Evolutionary conservation across 2,888 invertebrate species (phyloP).

Genomic region (Listrodromus nycthemerus): DNA sequence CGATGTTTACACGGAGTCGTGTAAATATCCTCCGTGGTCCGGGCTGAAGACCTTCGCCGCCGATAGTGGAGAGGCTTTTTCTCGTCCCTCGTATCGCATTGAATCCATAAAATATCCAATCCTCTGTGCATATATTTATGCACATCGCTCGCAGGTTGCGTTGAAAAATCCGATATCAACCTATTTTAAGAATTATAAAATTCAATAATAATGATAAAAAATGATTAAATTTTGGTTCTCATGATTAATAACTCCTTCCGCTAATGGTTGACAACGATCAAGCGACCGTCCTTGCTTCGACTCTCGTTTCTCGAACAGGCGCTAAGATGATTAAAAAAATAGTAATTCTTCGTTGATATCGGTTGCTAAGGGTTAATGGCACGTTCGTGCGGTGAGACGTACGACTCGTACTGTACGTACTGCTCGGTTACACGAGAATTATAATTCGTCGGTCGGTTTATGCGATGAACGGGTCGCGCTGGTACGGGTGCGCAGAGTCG

Average conservation of each 20-base stretch:
- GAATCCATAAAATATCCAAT: constrained; percentile 11
- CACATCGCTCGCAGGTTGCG: too few species aligned
- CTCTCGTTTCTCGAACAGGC: constrained; percentile 45
- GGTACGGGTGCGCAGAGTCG: constrained; percentile 33
- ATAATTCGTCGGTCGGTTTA: constrained; percentile 60
- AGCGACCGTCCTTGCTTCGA: neutral
- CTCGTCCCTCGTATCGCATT: neutral
- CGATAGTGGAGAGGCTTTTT: constrained; percentile 43
- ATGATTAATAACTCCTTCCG: too few species aligned
- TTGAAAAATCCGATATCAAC: too few species aligned
- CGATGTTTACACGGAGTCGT: constrained; percentile 50
- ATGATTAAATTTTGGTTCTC: neutral
- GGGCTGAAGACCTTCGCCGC: too few species aligned
- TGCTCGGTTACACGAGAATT: constrained; percentile 42
- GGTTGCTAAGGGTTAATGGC: constrained; percentile 51
- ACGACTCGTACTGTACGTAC: constrained; percentile 24
- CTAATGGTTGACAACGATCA: neutral
- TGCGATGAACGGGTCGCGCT: constrained; percentile 14
- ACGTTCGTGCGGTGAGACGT: constrained; percentile 50
- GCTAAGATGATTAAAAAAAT: constrained; percentile 22
- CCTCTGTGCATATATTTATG: neutral
- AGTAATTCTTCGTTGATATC: constrained; percentile 52
- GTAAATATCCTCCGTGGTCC: constrained; percentile 71
- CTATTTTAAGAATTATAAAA: too few species aligned
- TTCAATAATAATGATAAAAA: too few species aligned